Evolutionary conservation across 1,140 invertebrate genomes (phyloP).

Genomic region (Sarcophaga bullata): DNA sequence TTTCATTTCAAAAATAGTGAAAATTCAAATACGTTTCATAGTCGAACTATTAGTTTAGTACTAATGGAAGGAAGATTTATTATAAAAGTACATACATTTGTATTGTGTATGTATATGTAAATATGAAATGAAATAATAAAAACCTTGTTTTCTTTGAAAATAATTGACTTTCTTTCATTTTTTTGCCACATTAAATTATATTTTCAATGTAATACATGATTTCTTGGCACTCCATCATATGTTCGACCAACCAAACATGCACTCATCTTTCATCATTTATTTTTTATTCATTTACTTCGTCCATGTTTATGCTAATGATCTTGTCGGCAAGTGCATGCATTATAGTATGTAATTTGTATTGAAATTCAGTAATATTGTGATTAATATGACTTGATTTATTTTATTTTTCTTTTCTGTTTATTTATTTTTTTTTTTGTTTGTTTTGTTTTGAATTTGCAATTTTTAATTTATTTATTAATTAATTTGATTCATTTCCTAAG

Average conservation of each 20-base stretch:
- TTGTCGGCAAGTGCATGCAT: too few species aligned
- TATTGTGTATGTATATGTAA: too few species aligned
- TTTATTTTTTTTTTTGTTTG: too few species aligned
- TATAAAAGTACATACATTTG: too few species aligned
- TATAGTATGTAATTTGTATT: neutral
- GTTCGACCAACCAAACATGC: too few species aligned
- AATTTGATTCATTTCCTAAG: neutral
- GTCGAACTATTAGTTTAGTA: neutral
- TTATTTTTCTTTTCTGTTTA: neutral
- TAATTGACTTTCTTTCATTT: neutral
- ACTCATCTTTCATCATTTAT: neutral
- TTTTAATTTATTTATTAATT: conserved; percentile 1
- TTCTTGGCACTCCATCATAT: neutral
- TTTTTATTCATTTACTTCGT: neutral
- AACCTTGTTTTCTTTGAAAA: neutral
- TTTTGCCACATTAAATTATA: neutral
- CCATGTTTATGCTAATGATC: neutral
- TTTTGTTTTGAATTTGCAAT: neutral
- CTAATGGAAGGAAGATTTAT: too few species aligned
- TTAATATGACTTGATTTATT: neutral
- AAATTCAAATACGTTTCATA: neutral
- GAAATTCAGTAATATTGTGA: neutral
- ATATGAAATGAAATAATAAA: neutral
- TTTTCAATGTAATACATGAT: conserved; percentile 11
- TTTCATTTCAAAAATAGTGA: neutral